Percentiles rank a stretch among this genome's conserved stretches.
Conservation (phyloP, 2,888 invertebrate species). For the Drosophila setosimentum region DNA sequence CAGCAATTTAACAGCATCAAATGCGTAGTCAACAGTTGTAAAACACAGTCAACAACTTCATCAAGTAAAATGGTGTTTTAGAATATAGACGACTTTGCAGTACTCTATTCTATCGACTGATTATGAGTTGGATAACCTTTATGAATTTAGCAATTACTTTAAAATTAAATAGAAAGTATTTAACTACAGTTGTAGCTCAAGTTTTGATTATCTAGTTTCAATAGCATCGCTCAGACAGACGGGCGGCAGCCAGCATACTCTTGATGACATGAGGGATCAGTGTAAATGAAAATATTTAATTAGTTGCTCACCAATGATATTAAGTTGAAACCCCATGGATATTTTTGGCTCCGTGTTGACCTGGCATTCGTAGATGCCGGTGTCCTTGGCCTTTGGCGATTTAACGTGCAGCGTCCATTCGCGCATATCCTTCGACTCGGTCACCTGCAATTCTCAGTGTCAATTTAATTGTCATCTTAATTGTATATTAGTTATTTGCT, state of each 20-base stretch:
- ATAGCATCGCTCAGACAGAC: not conserved
- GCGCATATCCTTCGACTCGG: conserved; percentile 90
- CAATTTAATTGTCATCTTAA: not conserved
- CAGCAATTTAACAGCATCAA: conserved; percentile 23
- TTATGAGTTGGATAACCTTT: not conserved
- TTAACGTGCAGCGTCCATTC: conserved; percentile 96
- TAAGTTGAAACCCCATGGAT: conserved; percentile 93
- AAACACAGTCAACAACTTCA: not conserved
- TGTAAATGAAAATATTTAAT: not conserved
- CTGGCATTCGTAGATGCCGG: conserved; percentile 88
- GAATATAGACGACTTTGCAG: not conserved
- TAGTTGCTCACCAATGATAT: conserved; percentile 91
- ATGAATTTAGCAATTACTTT: not conserved
- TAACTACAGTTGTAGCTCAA: not conserved
- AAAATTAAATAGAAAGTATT: not conserved
- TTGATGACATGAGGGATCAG: not conserved
- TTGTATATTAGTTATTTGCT: not conserved
- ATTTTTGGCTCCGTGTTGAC: conserved; percentile 94
- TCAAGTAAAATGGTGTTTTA: not conserved
- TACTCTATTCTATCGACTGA: not conserved
- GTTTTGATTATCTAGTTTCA: not conserved
- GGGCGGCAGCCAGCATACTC: not conserved
- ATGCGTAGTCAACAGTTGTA: conserved; percentile 4
- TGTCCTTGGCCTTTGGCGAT: conserved; percentile 93
- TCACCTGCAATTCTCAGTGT: conserved; percentile 73